Evolutionary conservation across 2,113 vertebrate species (phyloP).

Genomic region (Colius striatus): DNA sequence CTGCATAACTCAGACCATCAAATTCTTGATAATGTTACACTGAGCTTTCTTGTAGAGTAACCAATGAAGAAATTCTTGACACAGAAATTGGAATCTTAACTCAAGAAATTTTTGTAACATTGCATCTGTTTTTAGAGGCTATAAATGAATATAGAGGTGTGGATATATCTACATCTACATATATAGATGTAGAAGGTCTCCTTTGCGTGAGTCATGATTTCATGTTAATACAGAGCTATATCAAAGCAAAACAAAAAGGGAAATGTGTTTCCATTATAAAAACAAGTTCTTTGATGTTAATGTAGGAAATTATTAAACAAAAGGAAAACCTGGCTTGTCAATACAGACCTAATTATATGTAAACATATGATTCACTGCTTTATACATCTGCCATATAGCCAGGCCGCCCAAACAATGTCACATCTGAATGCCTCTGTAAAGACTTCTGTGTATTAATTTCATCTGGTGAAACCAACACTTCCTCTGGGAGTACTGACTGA

Average conservation of each 20-base stretch:
- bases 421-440: slow-evolving; percentile 75
- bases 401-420: slow-evolving; percentile 74
- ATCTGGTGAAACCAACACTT: slow-evolving; percentile 81
- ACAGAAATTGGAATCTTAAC: background rate
- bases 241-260: slow-evolving; percentile 48
- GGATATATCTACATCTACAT: background rate
- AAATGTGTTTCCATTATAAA: slow-evolving; percentile 60
- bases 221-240: slow-evolving; percentile 22
- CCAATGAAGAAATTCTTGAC: background rate
- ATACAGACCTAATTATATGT: slow-evolving; percentile 73
- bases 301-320: slow-evolving; percentile 76
- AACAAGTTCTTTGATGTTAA: slow-evolving; percentile 73
- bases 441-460: slow-evolving; percentile 77
- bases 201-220: background rate
- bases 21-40: background rate
- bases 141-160: background rate
- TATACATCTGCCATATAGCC: slow-evolving; percentile 76
- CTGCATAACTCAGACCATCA: background rate
- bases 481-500: slow-evolving; percentile 82
- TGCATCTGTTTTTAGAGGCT: background rate
- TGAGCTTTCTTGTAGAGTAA: background rate
- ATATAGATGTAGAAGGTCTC: background rate
- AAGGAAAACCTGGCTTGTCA: slow-evolving; percentile 74
- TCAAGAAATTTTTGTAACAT: background rate
- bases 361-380: slow-evolving; percentile 72